Conservation (phyloP, 1,140 invertebrate species). For the Drosophila quadrilineata region DNA sequence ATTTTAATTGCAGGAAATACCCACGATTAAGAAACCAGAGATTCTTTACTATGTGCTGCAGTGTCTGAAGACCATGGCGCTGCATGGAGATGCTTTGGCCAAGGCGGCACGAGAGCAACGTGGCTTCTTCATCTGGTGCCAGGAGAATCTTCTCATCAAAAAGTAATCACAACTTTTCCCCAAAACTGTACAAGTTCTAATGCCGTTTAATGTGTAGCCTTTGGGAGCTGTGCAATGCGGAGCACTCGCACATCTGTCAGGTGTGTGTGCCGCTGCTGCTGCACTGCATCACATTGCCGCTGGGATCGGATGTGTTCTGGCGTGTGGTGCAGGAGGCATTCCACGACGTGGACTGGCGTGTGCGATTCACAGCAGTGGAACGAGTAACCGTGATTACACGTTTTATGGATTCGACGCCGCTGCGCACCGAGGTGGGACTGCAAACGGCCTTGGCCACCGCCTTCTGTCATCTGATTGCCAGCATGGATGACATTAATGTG, state of each 20-base stretch:
- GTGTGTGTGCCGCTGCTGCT: slow-evolving; percentile 94
- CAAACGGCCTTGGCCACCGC: slow-evolving; percentile 97
- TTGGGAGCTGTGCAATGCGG: slow-evolving; percentile 96
- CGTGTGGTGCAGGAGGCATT: slow-evolving; percentile 96
- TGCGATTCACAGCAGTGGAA: slow-evolving; percentile 96
- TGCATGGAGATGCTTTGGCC: slow-evolving; percentile 96
- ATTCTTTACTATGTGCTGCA: slow-evolving; percentile 96
- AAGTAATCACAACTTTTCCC: too few relatives aligned
- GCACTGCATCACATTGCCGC: slow-evolving; percentile 96
- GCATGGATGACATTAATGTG: slow-evolving; percentile 97
- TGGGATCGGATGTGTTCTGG: slow-evolving; percentile 97
- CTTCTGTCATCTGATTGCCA: slow-evolving; percentile 97
- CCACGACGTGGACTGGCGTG: slow-evolving; percentile 93
- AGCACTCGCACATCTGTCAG: slow-evolving; percentile 95
- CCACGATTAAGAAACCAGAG: slow-evolving; percentile 92
- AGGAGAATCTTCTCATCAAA: slow-evolving; percentile 97
- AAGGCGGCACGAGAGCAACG: slow-evolving; percentile 94
- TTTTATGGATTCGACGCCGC: slow-evolving; percentile 94
- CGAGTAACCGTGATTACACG: slow-evolving; percentile 94
- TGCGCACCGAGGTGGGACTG: slow-evolving; percentile 91
- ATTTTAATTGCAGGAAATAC: slow-evolving; percentile 85
- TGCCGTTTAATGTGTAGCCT: slow-evolving; percentile 85
- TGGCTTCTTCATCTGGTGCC: slow-evolving; percentile 98
- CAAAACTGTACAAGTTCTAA: too few relatives aligned
- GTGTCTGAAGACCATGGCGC: slow-evolving; percentile 94